Evolutionary conservation across 1,140 invertebrate genomes (phyloP).

Genomic region (Chironomus tepperi): DNA sequence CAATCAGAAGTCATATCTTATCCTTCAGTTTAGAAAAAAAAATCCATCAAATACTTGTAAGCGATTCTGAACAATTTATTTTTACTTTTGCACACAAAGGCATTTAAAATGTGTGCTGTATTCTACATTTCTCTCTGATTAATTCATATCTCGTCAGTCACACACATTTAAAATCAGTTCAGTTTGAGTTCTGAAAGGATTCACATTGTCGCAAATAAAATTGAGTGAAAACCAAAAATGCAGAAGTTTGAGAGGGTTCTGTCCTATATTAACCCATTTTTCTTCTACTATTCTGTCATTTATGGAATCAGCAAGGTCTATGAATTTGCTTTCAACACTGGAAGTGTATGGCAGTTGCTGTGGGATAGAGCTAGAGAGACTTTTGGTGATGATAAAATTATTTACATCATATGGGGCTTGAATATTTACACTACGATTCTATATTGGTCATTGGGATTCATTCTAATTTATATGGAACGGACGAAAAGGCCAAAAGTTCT

Average conservation of each 20-base stretch:
- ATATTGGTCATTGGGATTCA: conserved; percentile 64
- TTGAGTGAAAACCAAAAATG: too few species aligned
- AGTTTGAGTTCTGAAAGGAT: too few species aligned
- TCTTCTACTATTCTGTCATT: neutral
- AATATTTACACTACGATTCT: conserved; percentile 46
- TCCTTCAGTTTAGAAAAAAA: too few species aligned
- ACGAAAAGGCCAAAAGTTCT: conserved; percentile 57
- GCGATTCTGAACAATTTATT: too few species aligned
- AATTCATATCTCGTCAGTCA: too few species aligned
- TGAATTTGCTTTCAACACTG: neutral
- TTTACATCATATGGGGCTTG: conserved; percentile 54
- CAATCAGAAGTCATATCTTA: too few species aligned
- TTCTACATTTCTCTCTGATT: too few species aligned
- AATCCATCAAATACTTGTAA: too few species aligned
- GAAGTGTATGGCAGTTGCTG: neutral
- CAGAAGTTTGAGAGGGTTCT: neutral
- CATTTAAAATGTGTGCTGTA: too few species aligned
- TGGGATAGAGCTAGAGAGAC: neutral
- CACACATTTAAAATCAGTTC: too few species aligned
- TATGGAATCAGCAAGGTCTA: neutral
- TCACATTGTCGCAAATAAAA: too few species aligned
- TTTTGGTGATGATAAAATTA: neutral
- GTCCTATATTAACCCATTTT: neutral
- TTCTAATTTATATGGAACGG: conserved; percentile 63
- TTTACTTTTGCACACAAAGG: too few species aligned